phyloP scores from a whole-genome alignment of 2,113 vertebrate genomes.

The Semnopithecus entellus region DNA sequence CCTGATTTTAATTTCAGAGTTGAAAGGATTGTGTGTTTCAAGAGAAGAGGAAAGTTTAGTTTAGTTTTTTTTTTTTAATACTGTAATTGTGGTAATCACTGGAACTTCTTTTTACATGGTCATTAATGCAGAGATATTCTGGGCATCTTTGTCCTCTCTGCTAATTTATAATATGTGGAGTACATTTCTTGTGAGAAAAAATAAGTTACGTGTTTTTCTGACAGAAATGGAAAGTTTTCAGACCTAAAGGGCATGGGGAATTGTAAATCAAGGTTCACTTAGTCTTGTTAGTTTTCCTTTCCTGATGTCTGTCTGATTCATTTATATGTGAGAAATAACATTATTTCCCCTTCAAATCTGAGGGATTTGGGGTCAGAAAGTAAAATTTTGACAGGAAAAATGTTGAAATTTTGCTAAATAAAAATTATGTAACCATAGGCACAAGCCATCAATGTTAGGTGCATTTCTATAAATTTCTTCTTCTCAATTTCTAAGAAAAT shows the following conservation, averaged over 20 bases:
- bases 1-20: background rate
- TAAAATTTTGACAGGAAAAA: background rate
- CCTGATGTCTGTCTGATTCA: background rate
- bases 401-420: background rate
- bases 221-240: background rate
- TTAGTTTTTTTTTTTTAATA: background rate
- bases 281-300: background rate
- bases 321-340: background rate
- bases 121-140: background rate
- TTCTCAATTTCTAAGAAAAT: background rate
- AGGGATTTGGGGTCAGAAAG: background rate
- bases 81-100: background rate
- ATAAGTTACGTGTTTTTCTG: background rate
- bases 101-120: background rate
- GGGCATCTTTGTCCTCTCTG: background rate
- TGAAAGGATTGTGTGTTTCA: background rate
- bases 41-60: background rate
- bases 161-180: background rate
- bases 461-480: background rate
- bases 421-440: background rate
- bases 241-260: background rate
- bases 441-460: background rate
- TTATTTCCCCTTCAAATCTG: background rate
- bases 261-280: background rate
- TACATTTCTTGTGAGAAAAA: background rate